phyloP scores from a whole-genome alignment of 2,113 vertebrate genomes.

The Corvus hawaiiensis region DNA sequence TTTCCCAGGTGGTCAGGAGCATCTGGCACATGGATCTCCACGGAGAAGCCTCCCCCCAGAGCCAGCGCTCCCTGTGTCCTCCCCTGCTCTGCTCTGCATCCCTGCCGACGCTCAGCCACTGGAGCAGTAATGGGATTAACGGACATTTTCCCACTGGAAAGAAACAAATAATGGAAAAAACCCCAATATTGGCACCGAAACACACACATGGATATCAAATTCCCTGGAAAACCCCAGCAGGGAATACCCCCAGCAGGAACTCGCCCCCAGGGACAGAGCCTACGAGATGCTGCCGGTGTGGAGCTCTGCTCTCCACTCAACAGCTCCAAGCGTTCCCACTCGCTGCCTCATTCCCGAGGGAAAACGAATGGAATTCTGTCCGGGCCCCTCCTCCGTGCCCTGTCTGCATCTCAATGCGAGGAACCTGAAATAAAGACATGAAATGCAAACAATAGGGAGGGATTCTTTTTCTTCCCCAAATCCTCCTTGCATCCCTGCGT shows the following conservation, averaged over 20 bases:
- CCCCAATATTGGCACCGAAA: fast-evolving
- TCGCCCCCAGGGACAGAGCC: background rate
- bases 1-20: background rate
- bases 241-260: background rate
- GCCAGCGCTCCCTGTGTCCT: background rate
- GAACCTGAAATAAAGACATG: background rate
- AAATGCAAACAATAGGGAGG: background rate
- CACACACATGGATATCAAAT: background rate
- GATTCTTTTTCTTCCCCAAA: background rate
- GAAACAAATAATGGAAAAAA: background rate
- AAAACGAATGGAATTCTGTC: background rate
- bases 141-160: background rate
- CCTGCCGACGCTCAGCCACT: background rate
- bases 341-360: background rate
- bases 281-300: fast-evolving
- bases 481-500: background rate
- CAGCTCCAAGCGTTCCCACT: background rate
- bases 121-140: background rate
- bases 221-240: background rate
- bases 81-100: background rate
- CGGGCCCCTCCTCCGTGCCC: background rate
- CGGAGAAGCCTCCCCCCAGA: background rate
- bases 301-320: background rate
- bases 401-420: background rate
- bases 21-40: fast-evolving